These are phyloP conservation scores for Sternotherus odoratus DNA, from an alignment of 2,797 vertebrate species.

Conservation along the genomic window DNA sequence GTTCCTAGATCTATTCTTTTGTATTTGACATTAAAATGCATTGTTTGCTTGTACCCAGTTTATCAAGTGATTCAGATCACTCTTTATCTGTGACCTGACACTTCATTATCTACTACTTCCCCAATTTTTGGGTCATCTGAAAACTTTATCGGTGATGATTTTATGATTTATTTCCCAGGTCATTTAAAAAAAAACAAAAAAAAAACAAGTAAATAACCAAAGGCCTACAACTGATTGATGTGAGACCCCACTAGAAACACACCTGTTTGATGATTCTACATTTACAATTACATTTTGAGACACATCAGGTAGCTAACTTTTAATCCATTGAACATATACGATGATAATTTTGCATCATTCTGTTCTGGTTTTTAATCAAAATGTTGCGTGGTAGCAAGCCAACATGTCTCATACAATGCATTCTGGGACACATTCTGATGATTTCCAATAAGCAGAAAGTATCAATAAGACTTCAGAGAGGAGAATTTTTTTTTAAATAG, in stretches of 20 bases:
- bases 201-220: background rate
- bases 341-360: background rate
- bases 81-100: background rate
- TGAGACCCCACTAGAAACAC: background rate
- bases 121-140: background rate
- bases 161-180: background rate
- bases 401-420: background rate
- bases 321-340: background rate
- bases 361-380: background rate
- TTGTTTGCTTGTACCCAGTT: background rate
- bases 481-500: background rate
- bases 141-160: background rate
- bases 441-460: background rate
- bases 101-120: background rate
- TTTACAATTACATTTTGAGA: background rate
- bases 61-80: background rate
- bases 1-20: too few species aligned
- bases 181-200: background rate
- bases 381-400: background rate
- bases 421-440: background rate
- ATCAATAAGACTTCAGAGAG: rapidly evolving
- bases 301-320: background rate
- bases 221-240: background rate
- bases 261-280: background rate
- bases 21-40: background rate